These are phyloP conservation scores for Eilema griseolum DNA, from an alignment of 2,888 invertebrate species.

Conservation along the genomic window DNA sequence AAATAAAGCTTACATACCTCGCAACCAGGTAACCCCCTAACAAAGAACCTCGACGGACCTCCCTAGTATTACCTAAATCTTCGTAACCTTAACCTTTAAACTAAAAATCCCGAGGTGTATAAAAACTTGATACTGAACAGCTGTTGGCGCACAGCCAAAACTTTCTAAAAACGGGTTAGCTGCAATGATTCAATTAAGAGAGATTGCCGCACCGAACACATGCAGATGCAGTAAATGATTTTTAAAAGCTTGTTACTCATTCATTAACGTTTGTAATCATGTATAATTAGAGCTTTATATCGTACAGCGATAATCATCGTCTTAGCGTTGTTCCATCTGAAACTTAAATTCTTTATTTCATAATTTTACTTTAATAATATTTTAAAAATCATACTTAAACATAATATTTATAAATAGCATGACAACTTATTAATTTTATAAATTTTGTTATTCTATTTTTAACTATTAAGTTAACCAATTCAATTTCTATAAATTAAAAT, in stretches of 20 bases:
- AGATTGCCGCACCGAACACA: slow-evolving; percentile 38
- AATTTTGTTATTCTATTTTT: too few species aligned
- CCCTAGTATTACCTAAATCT: slow-evolving; percentile 33
- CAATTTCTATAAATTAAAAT: too few species aligned
- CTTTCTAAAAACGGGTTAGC: slow-evolving; percentile 77
- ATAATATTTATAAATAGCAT: too few species aligned
- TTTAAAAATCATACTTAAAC: too few species aligned
- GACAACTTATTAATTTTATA: too few species aligned
- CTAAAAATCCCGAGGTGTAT: slow-evolving; percentile 67
- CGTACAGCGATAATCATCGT: background rate
- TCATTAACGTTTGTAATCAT: slow-evolving; percentile 35
- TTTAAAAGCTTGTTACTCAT: slow-evolving; percentile 48
- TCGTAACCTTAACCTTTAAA: slow-evolving; percentile 75
- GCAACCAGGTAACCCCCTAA: background rate
- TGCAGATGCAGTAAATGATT: slow-evolving; percentile 50
- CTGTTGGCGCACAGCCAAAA: slow-evolving; percentile 77
- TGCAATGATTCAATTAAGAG: slow-evolving; percentile 76
- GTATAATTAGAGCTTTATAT: slow-evolving; percentile 38
- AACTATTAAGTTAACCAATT: too few species aligned
- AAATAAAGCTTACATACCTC: background rate
- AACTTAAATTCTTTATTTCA: too few species aligned
- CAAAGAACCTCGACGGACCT: background rate
- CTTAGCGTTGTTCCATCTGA: too few species aligned
- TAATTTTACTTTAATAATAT: too few species aligned
- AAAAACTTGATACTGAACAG: slow-evolving; percentile 65